Conservation (phyloP, 2,797 vertebrate genomes). For the Tragelaphus eurycerus region DNA sequence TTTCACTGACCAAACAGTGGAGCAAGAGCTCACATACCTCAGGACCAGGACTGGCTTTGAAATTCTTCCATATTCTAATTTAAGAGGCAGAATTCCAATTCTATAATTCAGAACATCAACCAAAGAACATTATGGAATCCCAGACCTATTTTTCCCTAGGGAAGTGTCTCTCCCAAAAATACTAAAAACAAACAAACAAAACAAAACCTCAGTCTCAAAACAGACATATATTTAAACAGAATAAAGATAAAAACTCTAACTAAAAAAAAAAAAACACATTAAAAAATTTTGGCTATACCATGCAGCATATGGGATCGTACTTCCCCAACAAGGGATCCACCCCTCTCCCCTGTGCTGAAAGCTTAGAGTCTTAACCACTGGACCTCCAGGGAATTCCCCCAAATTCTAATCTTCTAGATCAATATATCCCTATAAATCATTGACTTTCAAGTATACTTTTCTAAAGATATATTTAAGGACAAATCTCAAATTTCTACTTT, state of each 20-base stretch:
- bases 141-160: background rate
- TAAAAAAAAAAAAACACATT: background rate
- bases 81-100: background rate
- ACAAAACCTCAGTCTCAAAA: background rate
- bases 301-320: background rate
- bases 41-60: background rate
- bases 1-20: background rate
- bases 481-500: constrained; percentile 39
- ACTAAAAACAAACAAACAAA: background rate
- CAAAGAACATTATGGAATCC: background rate
- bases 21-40: background rate
- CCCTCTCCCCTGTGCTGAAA: background rate
- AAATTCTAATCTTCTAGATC: background rate
- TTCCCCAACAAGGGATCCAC: background rate
- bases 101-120: background rate
- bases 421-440: background rate
- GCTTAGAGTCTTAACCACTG: background rate
- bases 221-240: background rate
- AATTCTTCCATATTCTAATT: constrained; percentile 1
- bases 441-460: constrained; percentile 17
- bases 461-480: background rate
- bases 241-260: background rate
- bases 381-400: background rate
- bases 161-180: background rate
- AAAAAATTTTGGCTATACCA: background rate